phyloP scores from a whole-genome alignment of 2,113 vertebrate species.

The Phyllopteryx taeniolatus region DNA sequence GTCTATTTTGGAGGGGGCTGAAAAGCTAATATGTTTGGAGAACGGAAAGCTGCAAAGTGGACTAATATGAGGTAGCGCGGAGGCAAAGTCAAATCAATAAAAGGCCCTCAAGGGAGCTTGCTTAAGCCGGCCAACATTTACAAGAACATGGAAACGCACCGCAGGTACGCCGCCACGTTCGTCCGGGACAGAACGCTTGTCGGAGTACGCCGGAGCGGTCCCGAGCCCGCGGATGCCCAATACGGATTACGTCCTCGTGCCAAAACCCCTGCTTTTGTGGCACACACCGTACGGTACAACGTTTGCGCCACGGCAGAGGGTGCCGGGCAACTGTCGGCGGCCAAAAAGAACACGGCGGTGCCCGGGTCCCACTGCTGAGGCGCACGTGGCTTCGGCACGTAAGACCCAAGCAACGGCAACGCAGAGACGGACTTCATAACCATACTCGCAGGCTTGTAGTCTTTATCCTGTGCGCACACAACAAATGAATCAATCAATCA shows the following conservation, averaged over 20 bases:
- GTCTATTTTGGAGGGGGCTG: neutral
- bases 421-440: too few relatives aligned
- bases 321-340: conserved; percentile 59
- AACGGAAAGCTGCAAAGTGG: conserved; percentile 5
- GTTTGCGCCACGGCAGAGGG: conserved; percentile 60
- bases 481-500: too few relatives aligned
- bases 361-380: conserved; percentile 52
- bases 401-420: too few relatives aligned
- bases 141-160: neutral
- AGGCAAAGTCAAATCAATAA: neutral
- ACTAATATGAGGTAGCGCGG: neutral
- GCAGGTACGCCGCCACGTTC: neutral
- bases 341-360: conserved; percentile 50
- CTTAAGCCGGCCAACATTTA: neutral
- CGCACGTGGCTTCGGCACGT: neutral
- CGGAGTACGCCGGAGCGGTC: conserved; percentile 4
- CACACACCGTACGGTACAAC: conserved; percentile 55
- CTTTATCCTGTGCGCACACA: too few relatives aligned
- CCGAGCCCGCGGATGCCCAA: conserved; percentile 50
- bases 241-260: conserved; percentile 45
- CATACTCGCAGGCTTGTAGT: too few relatives aligned
- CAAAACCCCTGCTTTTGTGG: conserved; percentile 68
- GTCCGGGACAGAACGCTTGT: conserved; percentile 4
- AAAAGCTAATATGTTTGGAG: neutral
- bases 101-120: neutral